Conservation (phyloP, 2,888 invertebrate species). For the Eupithecia abbreviata region DNA sequence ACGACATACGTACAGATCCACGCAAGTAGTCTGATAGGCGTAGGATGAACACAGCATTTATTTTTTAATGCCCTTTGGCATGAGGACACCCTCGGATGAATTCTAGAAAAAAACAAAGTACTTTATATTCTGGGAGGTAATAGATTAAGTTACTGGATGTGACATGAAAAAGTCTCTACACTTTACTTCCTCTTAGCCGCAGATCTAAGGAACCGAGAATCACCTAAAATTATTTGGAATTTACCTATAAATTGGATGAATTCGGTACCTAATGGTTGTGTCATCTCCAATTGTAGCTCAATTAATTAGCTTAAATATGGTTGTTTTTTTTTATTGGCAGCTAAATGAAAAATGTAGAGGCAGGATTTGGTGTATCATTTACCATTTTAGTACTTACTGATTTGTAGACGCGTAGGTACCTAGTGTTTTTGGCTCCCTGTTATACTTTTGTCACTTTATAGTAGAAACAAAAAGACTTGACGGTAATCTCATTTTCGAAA, state of each 20-base stretch:
- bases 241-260: too few relatives aligned
- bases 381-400: not conserved
- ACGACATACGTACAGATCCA: constrained; percentile 73
- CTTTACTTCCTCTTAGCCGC: not conserved
- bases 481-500: constrained; percentile 43
- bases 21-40: constrained; percentile 59
- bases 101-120: not conserved
- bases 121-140: not conserved
- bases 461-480: constrained; percentile 37
- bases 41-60: constrained; percentile 40
- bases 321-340: not conserved
- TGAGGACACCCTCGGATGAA: constrained; percentile 5
- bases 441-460: constrained; percentile 18
- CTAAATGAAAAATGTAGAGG: not conserved
- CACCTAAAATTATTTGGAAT: not conserved
- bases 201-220: not conserved
- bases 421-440: not conserved
- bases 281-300: not conserved
- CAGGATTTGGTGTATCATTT: not conserved
- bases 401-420: not conserved
- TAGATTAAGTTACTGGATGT: not conserved
- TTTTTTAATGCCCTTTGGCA: constrained; percentile 32
- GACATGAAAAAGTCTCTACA: not conserved
- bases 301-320: too few relatives aligned
- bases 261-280: not conserved